phyloP scores from a whole-genome alignment of 1,140 invertebrate genomes.

The Microplitis mediator region DNA sequence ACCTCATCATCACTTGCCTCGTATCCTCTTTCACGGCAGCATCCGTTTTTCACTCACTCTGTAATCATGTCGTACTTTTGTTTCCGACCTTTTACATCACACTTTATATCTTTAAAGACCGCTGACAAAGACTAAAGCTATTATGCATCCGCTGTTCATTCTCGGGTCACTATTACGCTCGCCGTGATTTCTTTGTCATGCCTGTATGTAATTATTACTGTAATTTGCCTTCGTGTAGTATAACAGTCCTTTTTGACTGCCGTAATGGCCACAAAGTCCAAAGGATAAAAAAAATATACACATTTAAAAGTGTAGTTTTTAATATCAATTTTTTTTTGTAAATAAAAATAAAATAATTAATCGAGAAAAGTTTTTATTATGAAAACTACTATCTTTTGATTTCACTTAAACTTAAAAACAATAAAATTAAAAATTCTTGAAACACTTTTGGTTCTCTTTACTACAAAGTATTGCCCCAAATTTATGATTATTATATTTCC shows the following conservation, averaged over 20 bases:
- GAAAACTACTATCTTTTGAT: no score
- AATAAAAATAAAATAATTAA: no score
- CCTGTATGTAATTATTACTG: neutral
- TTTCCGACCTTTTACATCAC: conserved; percentile 40
- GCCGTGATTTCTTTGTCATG: neutral
- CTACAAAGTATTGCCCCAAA: no score
- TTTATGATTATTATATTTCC: no score
- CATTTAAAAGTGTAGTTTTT: no score
- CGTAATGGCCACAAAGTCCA: no score
- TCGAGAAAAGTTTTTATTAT: no score
- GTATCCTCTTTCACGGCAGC: conserved; percentile 21
- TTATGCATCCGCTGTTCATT: conserved; percentile 1
- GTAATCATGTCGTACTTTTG: conserved; percentile 37
- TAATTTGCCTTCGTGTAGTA: neutral
- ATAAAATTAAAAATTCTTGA: no score
- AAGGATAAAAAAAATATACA: no score
- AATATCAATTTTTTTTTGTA: no score
- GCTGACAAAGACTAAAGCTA: conserved; percentile 12
- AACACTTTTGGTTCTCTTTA: no score
- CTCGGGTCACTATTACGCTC: neutral
- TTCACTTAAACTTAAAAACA: no score
- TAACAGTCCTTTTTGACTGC: neutral
- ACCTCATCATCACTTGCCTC: conserved; percentile 6
- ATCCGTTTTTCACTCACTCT: conserved; percentile 31
- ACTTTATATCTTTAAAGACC: conserved; percentile 38